Base-by-base conservation (phyloP, 2,888 invertebrate genomes). In the Campoplex nolae region DNA sequence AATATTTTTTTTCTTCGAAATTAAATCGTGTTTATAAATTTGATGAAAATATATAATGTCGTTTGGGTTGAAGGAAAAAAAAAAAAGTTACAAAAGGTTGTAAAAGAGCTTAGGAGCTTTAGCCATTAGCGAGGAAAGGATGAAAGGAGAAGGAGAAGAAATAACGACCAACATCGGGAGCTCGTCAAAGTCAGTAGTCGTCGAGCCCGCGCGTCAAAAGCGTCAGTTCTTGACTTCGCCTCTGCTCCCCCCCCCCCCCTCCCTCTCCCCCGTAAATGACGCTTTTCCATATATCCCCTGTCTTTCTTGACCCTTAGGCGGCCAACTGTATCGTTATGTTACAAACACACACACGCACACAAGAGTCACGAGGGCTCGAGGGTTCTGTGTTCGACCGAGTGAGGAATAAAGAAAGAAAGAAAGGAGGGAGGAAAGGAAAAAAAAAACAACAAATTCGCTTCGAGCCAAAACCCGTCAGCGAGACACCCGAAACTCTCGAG, bases 171-270 rank as follows among this genome's bases (percentile, higher is more conserved):
- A 75, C 74, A 82, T 67, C 74, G 67, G 81, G 67, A 73, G 73
- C 74, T 75, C 81, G 81, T 82, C 81, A 82, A 82, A 82, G 81
- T 82, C 81, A 74, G 67, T 82, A 74, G 80, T 82, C 74, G 23
- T 23, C 23, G 23, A 23, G 23, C 23, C 23, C 23, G 23, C 23
- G 81, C 81, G 73, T 82, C 81, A 82, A 82, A 82, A 82, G 81
- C 74, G 54, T 75, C 65, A 67, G 62, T 74, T 65, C 74, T 74
- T 65, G 67, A 58, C 81, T 73, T 48, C 45, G 74, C 81, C 45
- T 67, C 81, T 48, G 58, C 58, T 71, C 42, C 67, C 74, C 79
- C 74, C 56, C 38, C 38, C 23, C 23, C 23, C 23, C 81, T 73
- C 35, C 42, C 65, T 45, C 58, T 70, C 42, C 81, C 74, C 71